Conservation (phyloP, 2,888 invertebrate species). For the Periphyllus acericola region DNA sequence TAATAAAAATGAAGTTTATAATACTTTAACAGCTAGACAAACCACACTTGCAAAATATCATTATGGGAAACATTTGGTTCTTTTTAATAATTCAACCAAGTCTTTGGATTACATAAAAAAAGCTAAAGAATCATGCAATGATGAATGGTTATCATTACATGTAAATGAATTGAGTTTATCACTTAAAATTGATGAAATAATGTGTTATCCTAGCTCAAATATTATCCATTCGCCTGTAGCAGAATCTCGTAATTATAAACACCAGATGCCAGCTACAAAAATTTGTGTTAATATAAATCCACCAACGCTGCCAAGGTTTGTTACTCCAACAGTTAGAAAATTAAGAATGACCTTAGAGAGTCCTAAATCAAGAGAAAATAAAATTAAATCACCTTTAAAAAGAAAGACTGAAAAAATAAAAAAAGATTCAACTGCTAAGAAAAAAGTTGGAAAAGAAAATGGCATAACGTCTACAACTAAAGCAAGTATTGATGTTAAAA, state of each 20-base stretch:
- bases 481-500: conserved; percentile 9
- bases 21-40: conserved; percentile 37
- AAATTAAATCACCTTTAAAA: background rate
- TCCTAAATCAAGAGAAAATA: conserved; percentile 36
- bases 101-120: conserved; percentile 37
- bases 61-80: conserved; percentile 39
- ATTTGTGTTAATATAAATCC: background rate
- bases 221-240: conserved; percentile 27
- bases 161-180: conserved; percentile 42
- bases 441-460: conserved; percentile 48
- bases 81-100: conserved; percentile 38
- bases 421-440: conserved; percentile 17
- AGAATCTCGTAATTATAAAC: background rate
- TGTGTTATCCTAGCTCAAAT: background rate
- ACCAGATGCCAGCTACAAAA: conserved; percentile 38
- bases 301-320: background rate
- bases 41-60: conserved; percentile 28
- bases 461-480: background rate
- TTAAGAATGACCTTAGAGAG: conserved; percentile 50
- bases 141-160: conserved; percentile 21
- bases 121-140: conserved; percentile 18
- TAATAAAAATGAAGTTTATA: conserved; percentile 57
- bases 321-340: conserved; percentile 42
- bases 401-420: conserved; percentile 21
- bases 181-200: conserved; percentile 12